Evolutionary conservation across 2,797 vertebrate genomes (phyloP).

Genomic region (Graptemys geographica): DNA sequence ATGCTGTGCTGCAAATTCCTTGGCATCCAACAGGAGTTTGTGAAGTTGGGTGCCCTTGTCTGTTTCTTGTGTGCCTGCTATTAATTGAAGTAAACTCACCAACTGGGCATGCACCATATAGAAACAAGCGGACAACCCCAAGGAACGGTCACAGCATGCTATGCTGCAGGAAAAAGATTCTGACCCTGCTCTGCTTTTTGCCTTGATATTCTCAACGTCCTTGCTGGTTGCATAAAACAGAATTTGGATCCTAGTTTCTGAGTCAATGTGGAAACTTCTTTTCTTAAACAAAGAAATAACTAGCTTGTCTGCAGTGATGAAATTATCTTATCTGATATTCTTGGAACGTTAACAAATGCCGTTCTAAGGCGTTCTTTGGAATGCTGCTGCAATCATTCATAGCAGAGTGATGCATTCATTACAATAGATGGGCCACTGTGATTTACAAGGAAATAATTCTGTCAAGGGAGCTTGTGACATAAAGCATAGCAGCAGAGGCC

Average conservation of each 20-base stretch:
- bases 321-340: conserved; percentile 41
- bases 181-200: not conserved
- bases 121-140: conserved; percentile 17
- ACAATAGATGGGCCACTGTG: conserved; percentile 1
- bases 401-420: not conserved
- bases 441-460: conserved; percentile 41
- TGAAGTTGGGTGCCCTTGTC: conserved; percentile 20
- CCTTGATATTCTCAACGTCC: not conserved
- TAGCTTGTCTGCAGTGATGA: not conserved
- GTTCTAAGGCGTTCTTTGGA: not conserved
- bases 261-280: not conserved
- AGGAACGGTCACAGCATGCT: not conserved
- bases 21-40: conserved; percentile 2
- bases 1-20: conserved; percentile 8
- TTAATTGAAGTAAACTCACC: conserved; percentile 45
- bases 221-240: not conserved
- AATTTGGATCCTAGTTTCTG: conserved; percentile 36
- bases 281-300: not conserved
- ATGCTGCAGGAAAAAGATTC: not conserved
- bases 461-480: not conserved
- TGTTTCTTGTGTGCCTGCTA: not conserved
- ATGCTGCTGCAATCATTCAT: not conserved
- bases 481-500: not conserved
- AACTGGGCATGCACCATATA: not conserved
- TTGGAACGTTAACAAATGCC: conserved; percentile 13